Percentiles rank a stretch among this genome's conserved stretches.
These are phyloP conservation scores for Amblyteles armatorius DNA, from an alignment of 2,888 invertebrate species.

Conservation along the genomic window DNA sequence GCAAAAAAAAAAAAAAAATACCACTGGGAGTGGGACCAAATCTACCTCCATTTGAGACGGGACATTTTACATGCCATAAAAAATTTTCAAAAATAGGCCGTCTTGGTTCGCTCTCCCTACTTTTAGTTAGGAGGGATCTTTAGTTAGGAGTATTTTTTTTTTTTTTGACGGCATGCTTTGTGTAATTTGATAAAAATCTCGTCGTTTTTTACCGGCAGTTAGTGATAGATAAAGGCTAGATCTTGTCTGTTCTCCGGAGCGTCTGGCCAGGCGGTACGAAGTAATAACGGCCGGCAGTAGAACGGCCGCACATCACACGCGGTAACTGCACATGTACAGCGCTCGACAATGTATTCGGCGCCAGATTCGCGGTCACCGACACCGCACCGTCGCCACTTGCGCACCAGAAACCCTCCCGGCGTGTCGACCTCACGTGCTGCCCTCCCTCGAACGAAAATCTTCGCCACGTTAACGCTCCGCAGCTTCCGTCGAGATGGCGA, in stretches of 20 bases:
- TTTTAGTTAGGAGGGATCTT: not conserved
- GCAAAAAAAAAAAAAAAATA: not conserved
- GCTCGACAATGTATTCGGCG: slow-evolving; percentile 27
- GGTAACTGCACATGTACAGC: not conserved
- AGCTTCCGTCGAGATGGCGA: slow-evolving; percentile 4
- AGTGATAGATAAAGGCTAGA: not conserved
- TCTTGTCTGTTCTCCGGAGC: not conserved
- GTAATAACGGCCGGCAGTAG: slow-evolving; percentile 11
- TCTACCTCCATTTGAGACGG: not conserved
- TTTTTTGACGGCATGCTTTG: not conserved
- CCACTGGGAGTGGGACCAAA: not conserved
- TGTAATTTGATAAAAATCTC: not conserved
- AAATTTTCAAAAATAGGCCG: not conserved
- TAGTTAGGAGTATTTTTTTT: not conserved
- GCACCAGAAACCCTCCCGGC: slow-evolving; percentile 18
- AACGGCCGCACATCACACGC: slow-evolving; percentile 29
- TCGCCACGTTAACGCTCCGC: slow-evolving; percentile 23
- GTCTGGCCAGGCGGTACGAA: slow-evolving; percentile 12
- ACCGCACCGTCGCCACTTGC: slow-evolving; percentile 45
- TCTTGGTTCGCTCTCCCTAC: too few relatives aligned
- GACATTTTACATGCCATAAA: not conserved
- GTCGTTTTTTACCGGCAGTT: not conserved
- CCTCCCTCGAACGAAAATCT: slow-evolving; percentile 20
- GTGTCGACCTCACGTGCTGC: slow-evolving; percentile 46
- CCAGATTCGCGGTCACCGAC: slow-evolving; percentile 49